Base-by-base conservation (phyloP, 2,113 vertebrate genomes). In the Ceyx cyanopectus region DNA sequence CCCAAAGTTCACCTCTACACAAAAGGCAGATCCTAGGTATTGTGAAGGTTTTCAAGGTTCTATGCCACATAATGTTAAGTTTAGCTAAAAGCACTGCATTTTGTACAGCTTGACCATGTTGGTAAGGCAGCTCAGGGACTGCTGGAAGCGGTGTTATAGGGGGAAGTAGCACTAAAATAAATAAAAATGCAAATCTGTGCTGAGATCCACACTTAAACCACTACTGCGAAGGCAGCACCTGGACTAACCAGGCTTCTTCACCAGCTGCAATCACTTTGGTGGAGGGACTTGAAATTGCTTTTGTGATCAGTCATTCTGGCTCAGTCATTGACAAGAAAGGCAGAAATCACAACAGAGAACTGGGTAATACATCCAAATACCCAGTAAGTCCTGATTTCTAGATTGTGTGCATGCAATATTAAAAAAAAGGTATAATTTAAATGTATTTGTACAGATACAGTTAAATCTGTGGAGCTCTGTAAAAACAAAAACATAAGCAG, bases 181-280 rank as follows among this genome's bases (percentile, higher is more conserved):
- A 58, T 9, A 72, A 46, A 77, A 79, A 67, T 6, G 21, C 1
- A 4, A 72, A 48, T 22, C 27, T 62, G 43, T 79, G 82, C 74
- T n/a, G 53, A 85, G 48, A 81, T 63, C 61, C 70, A 62, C 56
- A 15, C 21, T 54, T 29, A 43, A 3, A 41, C 46, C 0, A 3
- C 34, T 22, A 10, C 29, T 2, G 10, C 2, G 2, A 87, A 51
- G 66, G 88, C 69, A 68, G 81, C 30, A 41, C 65, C 54, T 30
- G 81, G 29, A 29, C 29, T 40, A 24, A 18, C 13, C 15, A 17
- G 32, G 69, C 51, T 78, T 22, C 68, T 17, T 37, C 51, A 40
- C 14, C 46, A 83, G 26, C 56, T 32, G 24, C 65, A 84, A 0
- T 11, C 0, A 0, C 77, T 73, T 40, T 1, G 1, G 69, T 24